Conservation (phyloP, 2,888 invertebrate genomes). For the Melitaea athalia region DNA sequence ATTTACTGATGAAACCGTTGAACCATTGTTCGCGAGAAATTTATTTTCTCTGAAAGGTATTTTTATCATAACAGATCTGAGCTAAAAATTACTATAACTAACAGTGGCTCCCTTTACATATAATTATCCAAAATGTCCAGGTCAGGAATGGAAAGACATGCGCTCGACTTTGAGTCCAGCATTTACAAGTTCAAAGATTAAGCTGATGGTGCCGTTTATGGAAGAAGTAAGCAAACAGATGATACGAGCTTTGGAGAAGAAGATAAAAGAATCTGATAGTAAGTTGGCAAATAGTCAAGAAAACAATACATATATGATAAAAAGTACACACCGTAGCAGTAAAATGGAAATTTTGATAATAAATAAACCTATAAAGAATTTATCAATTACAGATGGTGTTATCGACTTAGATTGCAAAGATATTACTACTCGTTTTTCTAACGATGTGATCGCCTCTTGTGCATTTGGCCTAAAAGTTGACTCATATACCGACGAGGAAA, state of each 20-base stretch:
- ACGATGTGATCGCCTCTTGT: conserved; percentile 76
- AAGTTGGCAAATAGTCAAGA: conserved; percentile 13
- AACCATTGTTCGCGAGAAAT: conserved; percentile 73
- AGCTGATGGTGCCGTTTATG: conserved; percentile 58
- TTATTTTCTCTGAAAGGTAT: conserved; percentile 66
- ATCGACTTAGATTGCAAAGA: conserved; percentile 66
- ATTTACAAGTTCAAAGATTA: conserved; percentile 76
- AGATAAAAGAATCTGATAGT: conserved; percentile 45
- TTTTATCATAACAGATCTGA: not conserved
- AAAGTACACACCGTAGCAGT: not conserved
- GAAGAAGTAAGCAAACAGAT: conserved; percentile 58
- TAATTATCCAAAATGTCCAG: conserved; percentile 28
- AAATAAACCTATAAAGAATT: not conserved
- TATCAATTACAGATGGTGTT: conserved; percentile 34
- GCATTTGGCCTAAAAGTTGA: conserved; percentile 78
- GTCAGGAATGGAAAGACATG: conserved; percentile 60
- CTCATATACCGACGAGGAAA: conserved; percentile 73
- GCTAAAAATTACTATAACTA: not conserved
- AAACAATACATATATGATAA: not conserved
- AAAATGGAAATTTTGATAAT: not conserved
- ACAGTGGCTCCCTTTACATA: no score
- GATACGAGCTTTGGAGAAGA: conserved; percentile 48
- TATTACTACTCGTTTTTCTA: conserved; percentile 64
- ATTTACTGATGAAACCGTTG: conserved; percentile 55
- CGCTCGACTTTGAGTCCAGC: conserved; percentile 67